These are phyloP conservation scores for Drosophila malerkotliana DNA, from an alignment of 1,140 invertebrate genomes.

Conservation along the genomic window DNA sequence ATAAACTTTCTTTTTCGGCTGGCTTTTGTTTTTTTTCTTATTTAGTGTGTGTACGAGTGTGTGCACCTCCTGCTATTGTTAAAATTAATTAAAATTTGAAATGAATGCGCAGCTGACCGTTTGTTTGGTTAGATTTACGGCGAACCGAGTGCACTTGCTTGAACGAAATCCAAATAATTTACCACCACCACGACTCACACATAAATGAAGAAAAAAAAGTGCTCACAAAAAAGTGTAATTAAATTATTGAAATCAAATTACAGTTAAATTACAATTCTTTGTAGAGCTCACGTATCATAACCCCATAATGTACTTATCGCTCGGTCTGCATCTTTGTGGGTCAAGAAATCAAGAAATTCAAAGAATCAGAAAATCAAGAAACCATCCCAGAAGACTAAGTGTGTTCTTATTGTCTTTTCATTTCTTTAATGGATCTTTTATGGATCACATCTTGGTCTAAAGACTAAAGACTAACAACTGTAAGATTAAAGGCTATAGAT, in stretches of 20 bases:
- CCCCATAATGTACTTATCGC: constrained; percentile 16
- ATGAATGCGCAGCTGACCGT: constrained; percentile 54
- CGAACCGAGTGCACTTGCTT: constrained; percentile 17
- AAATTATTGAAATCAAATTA: constrained; percentile 83
- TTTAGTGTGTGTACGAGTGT: constrained; percentile 9
- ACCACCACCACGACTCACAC: not conserved
- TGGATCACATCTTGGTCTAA: constrained; percentile 12
- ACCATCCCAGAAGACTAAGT: not conserved
- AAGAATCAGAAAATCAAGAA: not conserved
- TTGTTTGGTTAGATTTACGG: constrained; percentile 23
- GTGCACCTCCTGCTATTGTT: constrained; percentile 4
- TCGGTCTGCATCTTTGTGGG: constrained; percentile 40
- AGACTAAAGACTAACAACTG: not conserved
- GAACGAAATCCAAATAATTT: constrained; percentile 56
- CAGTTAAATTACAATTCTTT: constrained; percentile 67
- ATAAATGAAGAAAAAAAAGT: not conserved
- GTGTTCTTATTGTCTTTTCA: constrained; percentile 24
- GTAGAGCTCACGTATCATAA: constrained; percentile 12
- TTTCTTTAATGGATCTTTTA: constrained; percentile 8
- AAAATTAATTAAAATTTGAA: constrained; percentile 75
- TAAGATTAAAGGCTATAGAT: too few relatives aligned
- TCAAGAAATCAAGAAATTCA: constrained; percentile 7
- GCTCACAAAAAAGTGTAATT: constrained; percentile 67
- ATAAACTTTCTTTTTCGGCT: constrained; percentile 62
- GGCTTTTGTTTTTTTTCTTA: constrained; percentile 32